These are phyloP conservation scores for Platynereis dumerilii DNA, from an alignment of 2,888 invertebrate species.

Conservation along the genomic window DNA sequence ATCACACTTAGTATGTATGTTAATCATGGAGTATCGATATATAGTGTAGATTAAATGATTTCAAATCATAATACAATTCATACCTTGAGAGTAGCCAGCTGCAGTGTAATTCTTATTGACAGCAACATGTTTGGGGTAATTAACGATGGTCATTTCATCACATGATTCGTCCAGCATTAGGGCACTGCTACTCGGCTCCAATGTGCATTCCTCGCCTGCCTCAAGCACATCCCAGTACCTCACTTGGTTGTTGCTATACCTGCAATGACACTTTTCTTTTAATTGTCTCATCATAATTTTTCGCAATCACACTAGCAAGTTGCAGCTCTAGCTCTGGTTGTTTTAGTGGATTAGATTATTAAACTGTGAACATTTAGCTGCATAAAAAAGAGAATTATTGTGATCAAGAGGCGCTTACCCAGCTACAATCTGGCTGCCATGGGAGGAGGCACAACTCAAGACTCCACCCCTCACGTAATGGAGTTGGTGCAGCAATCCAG, in stretches of 20 bases:
- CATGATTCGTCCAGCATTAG: constrained; percentile 43
- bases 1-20: too few species aligned
- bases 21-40: too few species aligned
- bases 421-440: constrained; percentile 43
- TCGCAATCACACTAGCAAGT: too few species aligned
- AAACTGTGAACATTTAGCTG: too few species aligned
- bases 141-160: constrained; percentile 46
- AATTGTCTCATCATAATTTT: too few species aligned
- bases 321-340: too few species aligned
- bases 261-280: too few species aligned
- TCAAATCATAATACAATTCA: too few species aligned
- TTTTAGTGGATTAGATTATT: too few species aligned
- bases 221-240: constrained; percentile 49
- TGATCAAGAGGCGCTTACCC: too few species aligned
- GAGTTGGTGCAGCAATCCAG: constrained; percentile 44
- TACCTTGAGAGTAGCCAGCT: constrained; percentile 54
- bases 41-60: too few species aligned
- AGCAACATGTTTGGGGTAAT: constrained; percentile 43
- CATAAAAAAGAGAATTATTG: too few species aligned
- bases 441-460: constrained; percentile 46
- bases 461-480: constrained; percentile 46
- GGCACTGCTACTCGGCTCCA: constrained; percentile 51
- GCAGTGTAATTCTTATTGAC: constrained; percentile 43
- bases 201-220: constrained; percentile 43
- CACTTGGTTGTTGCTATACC: constrained; percentile 55